A percentile compares a stretch with the other conserved stretches of the same genome.
Evolutionary conservation across 2,797 vertebrate species (phyloP).

Genomic region (Clamator glandarius): DNA sequence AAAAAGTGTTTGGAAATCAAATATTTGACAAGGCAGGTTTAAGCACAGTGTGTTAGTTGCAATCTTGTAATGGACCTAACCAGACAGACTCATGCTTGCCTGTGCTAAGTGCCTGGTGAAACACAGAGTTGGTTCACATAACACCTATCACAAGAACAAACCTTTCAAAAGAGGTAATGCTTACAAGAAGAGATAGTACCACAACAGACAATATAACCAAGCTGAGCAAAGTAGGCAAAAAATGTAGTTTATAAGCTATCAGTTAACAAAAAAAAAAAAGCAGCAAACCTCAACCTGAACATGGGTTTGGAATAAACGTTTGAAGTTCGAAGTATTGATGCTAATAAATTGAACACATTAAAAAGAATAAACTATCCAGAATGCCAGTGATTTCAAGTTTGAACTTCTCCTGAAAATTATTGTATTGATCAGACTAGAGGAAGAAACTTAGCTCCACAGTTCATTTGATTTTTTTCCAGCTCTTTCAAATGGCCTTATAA

Average conservation of each 20-base stretch:
- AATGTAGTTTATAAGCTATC: background rate
- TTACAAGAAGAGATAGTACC: background rate
- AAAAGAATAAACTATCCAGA: background rate
- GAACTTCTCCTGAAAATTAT: background rate
- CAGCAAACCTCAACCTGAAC: too few species aligned
- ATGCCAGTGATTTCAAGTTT: background rate
- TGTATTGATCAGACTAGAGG: background rate
- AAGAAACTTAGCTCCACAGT: background rate
- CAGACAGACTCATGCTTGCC: fast-evolving
- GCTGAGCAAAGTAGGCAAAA: background rate
- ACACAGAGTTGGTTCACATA: background rate
- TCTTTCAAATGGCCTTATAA: background rate
- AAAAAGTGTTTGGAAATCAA: background rate
- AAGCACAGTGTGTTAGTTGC: background rate
- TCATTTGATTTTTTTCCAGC: background rate
- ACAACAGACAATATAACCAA: background rate
- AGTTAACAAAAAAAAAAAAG: background rate
- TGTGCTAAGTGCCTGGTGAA: background rate
- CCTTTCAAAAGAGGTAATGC: background rate
- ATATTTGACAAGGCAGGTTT: background rate
- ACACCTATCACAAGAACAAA: background rate
- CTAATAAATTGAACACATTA: background rate
- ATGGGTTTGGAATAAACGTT: background rate
- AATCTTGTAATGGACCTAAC: background rate
- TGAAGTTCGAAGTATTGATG: background rate